Evolutionary conservation across 2,888 invertebrate genomes (phyloP), one percentile per base, ranked within the genome.

Genomic region (Amiota communis): DNA sequence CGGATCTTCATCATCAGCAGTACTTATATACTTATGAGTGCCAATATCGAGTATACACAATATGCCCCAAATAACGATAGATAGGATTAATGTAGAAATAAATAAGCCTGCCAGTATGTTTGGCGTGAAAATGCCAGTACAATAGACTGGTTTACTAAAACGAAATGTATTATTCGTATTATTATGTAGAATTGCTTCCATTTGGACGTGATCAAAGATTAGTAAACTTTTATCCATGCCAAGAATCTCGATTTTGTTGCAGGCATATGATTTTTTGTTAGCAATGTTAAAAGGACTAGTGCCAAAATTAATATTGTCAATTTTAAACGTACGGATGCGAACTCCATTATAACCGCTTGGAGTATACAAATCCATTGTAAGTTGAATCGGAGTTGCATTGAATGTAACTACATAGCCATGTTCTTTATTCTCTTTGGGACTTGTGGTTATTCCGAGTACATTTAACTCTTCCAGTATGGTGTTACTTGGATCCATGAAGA

Each of bases 41-140:
- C 78, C 79, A 10, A 86, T 81, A 13, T 74, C 72, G 17, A 79
- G 56, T 9, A 86, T 74, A 79, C 81, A 74, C 6, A 53, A 20
- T 13, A 85, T 0, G 11, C 83, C 87, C 4, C 73, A 3, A 2
- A 46, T 57, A 1, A 79, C 12, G 0, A 80, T 63, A 4, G 51
- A 6, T 1, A 82, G 0, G 6, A 86, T 23, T 20, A 85, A 68
- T 0, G 9, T 0, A 1, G 67, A 11, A 0, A 72, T 70, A 48
- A 84, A 78, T 0, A 80, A 9, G 20, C 70, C 73, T 76, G 77
- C n/a, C 65, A 68, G 17, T 4, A 86, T 70, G 6, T 51, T 74
- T 0, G 80, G 46, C 0, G 81, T 76, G 2, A 83, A 0, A 47
- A 68, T 73, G 0, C 20, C 47, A n/a, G 1, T 3, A 12, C 67